phyloP scores from a whole-genome alignment of 2,888 invertebrate species.

The Dasypogon diadema region DNA sequence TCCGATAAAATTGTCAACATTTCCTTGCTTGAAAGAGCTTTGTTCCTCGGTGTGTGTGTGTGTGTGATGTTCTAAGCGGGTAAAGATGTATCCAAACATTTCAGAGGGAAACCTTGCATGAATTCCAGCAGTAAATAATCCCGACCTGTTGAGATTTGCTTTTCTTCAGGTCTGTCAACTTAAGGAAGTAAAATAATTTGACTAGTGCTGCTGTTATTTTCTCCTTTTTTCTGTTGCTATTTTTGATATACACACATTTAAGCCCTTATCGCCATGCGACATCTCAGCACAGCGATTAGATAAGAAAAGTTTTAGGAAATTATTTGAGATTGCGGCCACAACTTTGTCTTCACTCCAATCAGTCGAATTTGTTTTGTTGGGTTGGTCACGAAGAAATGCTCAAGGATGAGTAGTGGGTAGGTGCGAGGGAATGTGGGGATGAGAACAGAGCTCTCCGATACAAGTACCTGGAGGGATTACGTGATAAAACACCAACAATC shows the following conservation, averaged over 20 bases:
- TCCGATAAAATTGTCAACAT: conserved; percentile 5
- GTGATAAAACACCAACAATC: no score
- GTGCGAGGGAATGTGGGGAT: no score
- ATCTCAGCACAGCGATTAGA: conserved; percentile 32
- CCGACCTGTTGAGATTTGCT: conserved; percentile 36
- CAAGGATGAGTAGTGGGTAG: no score
- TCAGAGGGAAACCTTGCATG: conserved; percentile 26
- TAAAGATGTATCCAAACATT: neutral
- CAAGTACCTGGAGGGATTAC: no score
- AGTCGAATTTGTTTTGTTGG: no score
- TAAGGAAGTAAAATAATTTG: neutral
- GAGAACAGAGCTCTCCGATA: no score
- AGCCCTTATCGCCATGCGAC: neutral
- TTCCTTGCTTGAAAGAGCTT: neutral
- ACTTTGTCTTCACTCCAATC: neutral
- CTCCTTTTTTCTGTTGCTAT: neutral
- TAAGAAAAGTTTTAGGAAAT: conserved; percentile 29
- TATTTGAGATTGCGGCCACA: neutral
- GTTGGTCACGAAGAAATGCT: no score
- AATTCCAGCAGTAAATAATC: conserved; percentile 9
- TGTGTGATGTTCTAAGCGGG: neutral
- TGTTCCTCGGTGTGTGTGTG: neutral
- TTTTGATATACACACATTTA: neutral
- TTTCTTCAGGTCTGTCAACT: neutral
- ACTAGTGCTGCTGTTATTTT: no score